These are phyloP conservation scores for Clivina fossor DNA, from an alignment of 2,888 invertebrate species.

Conservation along the genomic window DNA sequence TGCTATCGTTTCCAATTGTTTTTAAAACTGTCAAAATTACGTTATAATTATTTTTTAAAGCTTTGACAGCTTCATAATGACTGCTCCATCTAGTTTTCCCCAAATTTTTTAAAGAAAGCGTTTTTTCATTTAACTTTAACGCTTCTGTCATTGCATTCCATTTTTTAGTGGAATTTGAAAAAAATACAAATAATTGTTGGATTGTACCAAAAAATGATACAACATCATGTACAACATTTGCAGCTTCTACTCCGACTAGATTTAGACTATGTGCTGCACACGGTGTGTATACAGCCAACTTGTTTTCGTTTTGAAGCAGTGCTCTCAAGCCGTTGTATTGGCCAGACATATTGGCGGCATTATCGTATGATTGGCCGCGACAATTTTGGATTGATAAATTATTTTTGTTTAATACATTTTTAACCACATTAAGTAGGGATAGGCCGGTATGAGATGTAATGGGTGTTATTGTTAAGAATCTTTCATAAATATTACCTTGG, in stretches of 20 bases:
- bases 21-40: too few species aligned
- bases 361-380: slow-evolving; percentile 44
- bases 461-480: slow-evolving; percentile 42
- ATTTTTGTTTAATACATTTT: slow-evolving; percentile 18
- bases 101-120: background rate
- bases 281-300: slow-evolving; percentile 41
- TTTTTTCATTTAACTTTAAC: slow-evolving; percentile 5
- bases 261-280: slow-evolving; percentile 44
- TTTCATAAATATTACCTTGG: slow-evolving; percentile 37
- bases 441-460: slow-evolving; percentile 42
- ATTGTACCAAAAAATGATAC: slow-evolving; percentile 39
- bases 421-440: slow-evolving; percentile 36
- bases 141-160: slow-evolving; percentile 33
- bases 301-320: slow-evolving; percentile 40
- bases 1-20: too few species aligned
- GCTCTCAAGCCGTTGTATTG: slow-evolving; percentile 41
- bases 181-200: slow-evolving; percentile 40
- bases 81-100: slow-evolving; percentile 43
- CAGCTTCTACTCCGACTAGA: slow-evolving; percentile 39
- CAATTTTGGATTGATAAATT: too few species aligned
- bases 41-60: too few species aligned
- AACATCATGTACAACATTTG: slow-evolving; percentile 37
- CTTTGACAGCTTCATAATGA: slow-evolving; percentile 30
- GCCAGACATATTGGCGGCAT: slow-evolving; percentile 45
- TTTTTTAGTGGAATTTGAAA: slow-evolving; percentile 38